phyloP scores from a whole-genome alignment of 2,888 invertebrate species.

The Nebria brevicollis region DNA sequence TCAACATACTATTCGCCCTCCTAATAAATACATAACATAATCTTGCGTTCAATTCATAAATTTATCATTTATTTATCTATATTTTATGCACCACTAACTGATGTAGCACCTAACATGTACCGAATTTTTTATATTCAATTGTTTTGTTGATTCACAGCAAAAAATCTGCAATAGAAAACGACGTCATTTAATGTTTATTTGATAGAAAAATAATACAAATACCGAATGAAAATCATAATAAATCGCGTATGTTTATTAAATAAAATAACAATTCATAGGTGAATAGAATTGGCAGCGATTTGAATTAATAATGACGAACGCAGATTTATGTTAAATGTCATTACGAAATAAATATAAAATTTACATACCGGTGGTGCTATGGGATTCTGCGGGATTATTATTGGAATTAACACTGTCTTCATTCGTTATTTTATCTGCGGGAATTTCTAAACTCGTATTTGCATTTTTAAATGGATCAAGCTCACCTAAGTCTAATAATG shows the following conservation, averaged over 20 bases:
- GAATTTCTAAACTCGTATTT: slow-evolving; percentile 44
- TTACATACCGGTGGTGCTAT: slow-evolving; percentile 44
- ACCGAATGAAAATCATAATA: slow-evolving; percentile 40
- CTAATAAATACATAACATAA: slow-evolving; percentile 30
- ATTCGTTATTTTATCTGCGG: slow-evolving; percentile 46
- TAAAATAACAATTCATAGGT: background rate
- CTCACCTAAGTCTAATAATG: slow-evolving; percentile 41
- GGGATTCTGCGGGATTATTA: slow-evolving; percentile 46
- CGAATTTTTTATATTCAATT: slow-evolving; percentile 29
- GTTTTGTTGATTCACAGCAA: slow-evolving; percentile 59
- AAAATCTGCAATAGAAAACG: slow-evolving; percentile 59
- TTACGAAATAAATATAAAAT: background rate
- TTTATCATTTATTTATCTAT: slow-evolving; percentile 42
- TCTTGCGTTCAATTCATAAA: slow-evolving; percentile 42
- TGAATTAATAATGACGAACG: too few species aligned
- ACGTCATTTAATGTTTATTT: slow-evolving; percentile 13
- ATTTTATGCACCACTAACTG: slow-evolving; percentile 41
- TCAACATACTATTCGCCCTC: slow-evolving; percentile 7
- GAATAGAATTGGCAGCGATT: too few species aligned
- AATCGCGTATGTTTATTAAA: background rate
- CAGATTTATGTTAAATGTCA: background rate
- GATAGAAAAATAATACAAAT: background rate
- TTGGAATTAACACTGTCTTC: slow-evolving; percentile 49
- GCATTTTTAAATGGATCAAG: slow-evolving; percentile 44
- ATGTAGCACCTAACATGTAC: slow-evolving; percentile 44